A percentile compares a stretch with the other conserved stretches of the same genome.
These are phyloP conservation scores for Chionoecetes opilio DNA, from an alignment of 1,140 invertebrate genomes.

Conservation along the genomic window DNA sequence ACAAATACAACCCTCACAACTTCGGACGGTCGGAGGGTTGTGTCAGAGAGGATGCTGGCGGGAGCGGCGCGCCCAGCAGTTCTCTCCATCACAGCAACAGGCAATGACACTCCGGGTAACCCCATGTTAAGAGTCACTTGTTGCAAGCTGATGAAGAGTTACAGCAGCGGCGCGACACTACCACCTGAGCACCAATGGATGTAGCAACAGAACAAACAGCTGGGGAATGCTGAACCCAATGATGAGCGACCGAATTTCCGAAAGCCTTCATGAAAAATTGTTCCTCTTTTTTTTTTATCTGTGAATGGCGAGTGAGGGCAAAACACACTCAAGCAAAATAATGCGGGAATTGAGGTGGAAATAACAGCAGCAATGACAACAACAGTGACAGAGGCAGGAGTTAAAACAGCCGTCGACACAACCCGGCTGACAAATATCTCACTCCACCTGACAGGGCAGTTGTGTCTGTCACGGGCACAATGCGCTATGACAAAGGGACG, in stretches of 20 bases:
- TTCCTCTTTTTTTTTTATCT: not conserved
- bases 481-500: constrained; percentile 63
- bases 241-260: not conserved
- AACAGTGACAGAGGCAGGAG: constrained; percentile 30
- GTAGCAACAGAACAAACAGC: constrained; percentile 3
- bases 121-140: constrained; percentile 12
- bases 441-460: constrained; percentile 66
- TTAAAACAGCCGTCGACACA: constrained; percentile 9
- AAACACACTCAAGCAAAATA: not conserved
- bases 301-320: not conserved
- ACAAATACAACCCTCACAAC: constrained; percentile 5
- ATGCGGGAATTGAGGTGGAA: not conserved
- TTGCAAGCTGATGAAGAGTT: constrained; percentile 47
- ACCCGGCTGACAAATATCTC: constrained; percentile 69
- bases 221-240: not conserved
- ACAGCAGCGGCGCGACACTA: constrained; percentile 8
- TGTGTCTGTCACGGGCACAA: constrained; percentile 76
- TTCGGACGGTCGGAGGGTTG: not conserved
- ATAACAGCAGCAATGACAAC: constrained; percentile 42
- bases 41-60: not conserved
- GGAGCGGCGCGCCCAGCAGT: constrained; percentile 1
- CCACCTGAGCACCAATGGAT: constrained; percentile 24
- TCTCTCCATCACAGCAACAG: constrained; percentile 32
- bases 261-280: no score
- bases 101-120: not conserved